These are phyloP conservation scores for Otolemur garnettii DNA, from an alignment of 2,113 vertebrate genomes.

Conservation along the genomic window DNA sequence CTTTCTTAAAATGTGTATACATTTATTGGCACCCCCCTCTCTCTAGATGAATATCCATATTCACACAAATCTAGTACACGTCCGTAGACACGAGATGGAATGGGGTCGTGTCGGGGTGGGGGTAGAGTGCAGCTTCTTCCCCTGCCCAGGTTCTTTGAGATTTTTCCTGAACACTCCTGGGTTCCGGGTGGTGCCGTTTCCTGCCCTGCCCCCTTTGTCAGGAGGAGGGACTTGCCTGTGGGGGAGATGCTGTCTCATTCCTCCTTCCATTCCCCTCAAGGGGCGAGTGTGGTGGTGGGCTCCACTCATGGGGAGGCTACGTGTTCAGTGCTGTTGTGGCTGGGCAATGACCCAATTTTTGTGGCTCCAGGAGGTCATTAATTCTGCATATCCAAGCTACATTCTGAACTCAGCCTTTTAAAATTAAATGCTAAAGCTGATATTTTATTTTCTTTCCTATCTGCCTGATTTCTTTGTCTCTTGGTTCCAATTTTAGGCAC, in stretches of 20 bases:
- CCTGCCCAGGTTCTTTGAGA: background rate
- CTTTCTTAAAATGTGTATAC: too few species aligned
- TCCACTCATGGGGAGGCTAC: too few species aligned
- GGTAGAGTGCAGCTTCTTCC: background rate
- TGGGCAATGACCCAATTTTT: accelerated
- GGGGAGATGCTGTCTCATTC: accelerated
- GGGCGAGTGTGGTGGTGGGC: accelerated
- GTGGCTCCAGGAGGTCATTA: background rate
- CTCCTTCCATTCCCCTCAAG: accelerated
- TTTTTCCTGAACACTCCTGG: background rate
- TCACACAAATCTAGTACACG: too few species aligned
- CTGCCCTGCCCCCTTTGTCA: background rate
- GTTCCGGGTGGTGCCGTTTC: background rate
- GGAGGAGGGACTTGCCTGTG: accelerated
- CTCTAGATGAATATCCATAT: too few species aligned
- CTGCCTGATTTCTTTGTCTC: background rate
- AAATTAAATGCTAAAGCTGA: background rate
- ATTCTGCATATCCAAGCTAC: accelerated
- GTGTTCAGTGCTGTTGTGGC: too few species aligned
- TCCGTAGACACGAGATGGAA: background rate
- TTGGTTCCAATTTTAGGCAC: accelerated
- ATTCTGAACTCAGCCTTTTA: background rate
- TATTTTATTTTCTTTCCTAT: background rate
- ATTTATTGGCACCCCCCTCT: too few species aligned
- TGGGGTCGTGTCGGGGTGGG: accelerated